Conservation (phyloP, 2,888 invertebrate genomes). For the Keiferia lycopersicella region DNA sequence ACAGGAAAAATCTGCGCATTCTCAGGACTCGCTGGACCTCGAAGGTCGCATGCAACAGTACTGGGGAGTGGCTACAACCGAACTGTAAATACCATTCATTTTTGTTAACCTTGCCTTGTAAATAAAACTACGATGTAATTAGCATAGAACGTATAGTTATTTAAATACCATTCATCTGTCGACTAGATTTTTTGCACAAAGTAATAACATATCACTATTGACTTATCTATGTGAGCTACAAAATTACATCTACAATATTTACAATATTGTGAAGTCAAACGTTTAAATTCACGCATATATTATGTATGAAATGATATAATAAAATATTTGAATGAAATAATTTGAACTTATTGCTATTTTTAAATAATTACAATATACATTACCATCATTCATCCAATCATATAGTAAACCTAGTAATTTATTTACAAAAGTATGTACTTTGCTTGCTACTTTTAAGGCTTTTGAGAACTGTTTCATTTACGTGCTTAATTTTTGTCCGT, state of each 20-base stretch:
- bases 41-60: slow-evolving; percentile 94
- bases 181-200: slow-evolving; percentile 81
- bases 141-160: slow-evolving; percentile 60
- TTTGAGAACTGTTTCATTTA: slow-evolving; percentile 41
- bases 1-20: slow-evolving; percentile 86
- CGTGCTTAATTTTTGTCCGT: slow-evolving; percentile 36
- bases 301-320: slow-evolving; percentile 35
- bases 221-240: slow-evolving; percentile 61
- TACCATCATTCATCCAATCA: slow-evolving; percentile 17
- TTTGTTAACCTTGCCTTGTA: slow-evolving; percentile 56
- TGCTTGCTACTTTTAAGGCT: slow-evolving; percentile 48
- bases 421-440: slow-evolving; percentile 46
- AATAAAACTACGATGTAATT: slow-evolving; percentile 70
- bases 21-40: slow-evolving; percentile 88
- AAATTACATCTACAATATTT: slow-evolving; percentile 47
- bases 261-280: slow-evolving; percentile 55
- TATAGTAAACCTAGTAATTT: slow-evolving; percentile 41
- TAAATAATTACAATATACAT: slow-evolving; percentile 27
- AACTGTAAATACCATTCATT: slow-evolving; percentile 78
- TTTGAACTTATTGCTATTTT: slow-evolving; percentile 20
- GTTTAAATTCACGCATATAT: slow-evolving; percentile 29
- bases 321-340: slow-evolving; percentile 35
- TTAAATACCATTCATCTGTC: slow-evolving; percentile 73
- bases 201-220: slow-evolving; percentile 69
- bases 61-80: slow-evolving; percentile 95